Evolutionary conservation across 2,797 vertebrate genomes (phyloP), one percentile per base, ranked within the genome.

Genomic region (Parauchenoglanis ngamensis): DNA sequence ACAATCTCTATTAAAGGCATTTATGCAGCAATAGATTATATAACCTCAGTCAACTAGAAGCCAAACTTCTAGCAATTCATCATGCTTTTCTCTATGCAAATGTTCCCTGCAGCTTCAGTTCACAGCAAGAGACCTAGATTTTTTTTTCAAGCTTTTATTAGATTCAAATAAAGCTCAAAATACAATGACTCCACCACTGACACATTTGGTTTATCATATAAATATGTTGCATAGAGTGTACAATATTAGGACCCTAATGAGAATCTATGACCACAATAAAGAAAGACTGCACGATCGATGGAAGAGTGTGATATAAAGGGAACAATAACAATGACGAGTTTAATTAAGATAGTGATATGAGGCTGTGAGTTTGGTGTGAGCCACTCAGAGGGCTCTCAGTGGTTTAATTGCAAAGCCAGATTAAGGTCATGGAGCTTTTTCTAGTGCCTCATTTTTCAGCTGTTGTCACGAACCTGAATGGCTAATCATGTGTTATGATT

Each of bases 141-240:
- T 63, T 61, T 63, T 78, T 82, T 28, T 57, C 5, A 44, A 75
- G 87, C 78, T 63, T 82, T 65, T 59, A 83, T 85, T 86, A 73
- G 78, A 88, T 81, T 75, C 73, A 72, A 85, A 75, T 65, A 88
- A 85, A 85, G 23, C 46, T 54, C 84, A 81, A 28, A 82, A 76
- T 19, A 57, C 40, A 59, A 83, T 88, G 61, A 83, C 59, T 86
- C 78, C 65, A 49, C 35, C n/a, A 19, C 31, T 52, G 28, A 57
- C n/a, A 35, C 35, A 40, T 52, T 80, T 11, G 44, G 23, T 25
- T 57, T 61, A 52, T 35, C 46, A 25, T 3, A 76, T 3, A 19
- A 57, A 68, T 61, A 72, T 35, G 25, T 2, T 4, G 19, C 84
- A 49, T 31, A 67, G 46, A n/a, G 12, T n/a, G 35, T 31, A 56